Evolutionary conservation across 2,797 vertebrate genomes (phyloP).

Genomic region (Catamblyrhynchus diadema): DNA sequence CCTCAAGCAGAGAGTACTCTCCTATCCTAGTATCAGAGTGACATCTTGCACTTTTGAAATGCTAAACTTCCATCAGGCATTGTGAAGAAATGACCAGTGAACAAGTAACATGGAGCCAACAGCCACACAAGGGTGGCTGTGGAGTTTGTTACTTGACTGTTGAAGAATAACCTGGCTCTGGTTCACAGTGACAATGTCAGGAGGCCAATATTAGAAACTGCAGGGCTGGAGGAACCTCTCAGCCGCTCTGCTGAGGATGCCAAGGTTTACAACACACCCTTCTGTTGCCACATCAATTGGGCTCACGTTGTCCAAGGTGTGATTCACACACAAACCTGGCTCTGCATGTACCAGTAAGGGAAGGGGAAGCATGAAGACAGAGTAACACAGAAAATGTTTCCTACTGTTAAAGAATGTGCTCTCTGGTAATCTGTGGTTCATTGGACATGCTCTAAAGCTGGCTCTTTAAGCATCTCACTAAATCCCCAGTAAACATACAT

Average conservation of each 20-base stretch:
- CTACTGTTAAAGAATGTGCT: not conserved
- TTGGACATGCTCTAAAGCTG: not conserved
- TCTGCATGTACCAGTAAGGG: not conserved
- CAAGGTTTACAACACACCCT: not conserved
- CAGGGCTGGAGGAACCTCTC: not conserved
- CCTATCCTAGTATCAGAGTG: not conserved
- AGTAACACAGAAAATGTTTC: not conserved
- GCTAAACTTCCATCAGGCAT: not conserved
- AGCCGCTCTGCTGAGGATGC: not conserved
- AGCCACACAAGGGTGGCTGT: not conserved
- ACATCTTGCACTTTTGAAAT: not conserved
- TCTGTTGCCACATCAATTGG: not conserved
- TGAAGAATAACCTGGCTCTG: constrained; percentile 15
- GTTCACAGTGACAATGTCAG: constrained; percentile 17
- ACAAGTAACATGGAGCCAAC: not conserved
- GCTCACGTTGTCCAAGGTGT: not conserved
- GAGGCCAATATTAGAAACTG: constrained; percentile 22
- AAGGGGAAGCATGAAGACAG: not conserved
- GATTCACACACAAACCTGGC: not conserved
- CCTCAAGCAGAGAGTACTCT: not conserved
- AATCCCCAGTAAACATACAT: not conserved
- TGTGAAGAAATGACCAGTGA: not conserved
- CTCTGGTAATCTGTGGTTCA: not conserved
- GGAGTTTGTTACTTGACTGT: not conserved
- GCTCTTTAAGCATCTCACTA: not conserved